Evolutionary conservation across 2,888 invertebrate species (phyloP).

Genomic region (Cantharis rustica): DNA sequence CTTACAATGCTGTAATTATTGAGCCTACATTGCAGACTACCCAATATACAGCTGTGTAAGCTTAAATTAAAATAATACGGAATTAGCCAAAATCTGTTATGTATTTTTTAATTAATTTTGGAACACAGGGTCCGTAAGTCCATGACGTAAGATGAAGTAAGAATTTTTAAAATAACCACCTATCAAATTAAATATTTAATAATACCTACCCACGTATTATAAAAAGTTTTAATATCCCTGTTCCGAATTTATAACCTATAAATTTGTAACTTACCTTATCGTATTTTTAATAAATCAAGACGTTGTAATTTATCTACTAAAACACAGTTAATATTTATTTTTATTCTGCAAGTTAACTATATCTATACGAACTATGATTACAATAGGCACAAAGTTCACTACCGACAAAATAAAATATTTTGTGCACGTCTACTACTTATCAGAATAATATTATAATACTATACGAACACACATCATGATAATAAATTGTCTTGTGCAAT

Average conservation of each 20-base stretch:
- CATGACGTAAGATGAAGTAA: no score
- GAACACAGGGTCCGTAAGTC: background rate
- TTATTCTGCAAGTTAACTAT: background rate
- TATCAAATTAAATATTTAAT: background rate
- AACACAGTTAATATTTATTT: background rate
- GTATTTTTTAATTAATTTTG: background rate
- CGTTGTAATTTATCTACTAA: background rate
- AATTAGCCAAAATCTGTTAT: background rate
- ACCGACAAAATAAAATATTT: background rate
- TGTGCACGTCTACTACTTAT: background rate
- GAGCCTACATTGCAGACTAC: background rate
- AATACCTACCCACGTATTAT: no score
- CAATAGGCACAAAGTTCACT: background rate
- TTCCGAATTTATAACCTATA: background rate
- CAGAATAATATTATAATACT: background rate
- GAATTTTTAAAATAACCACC: no score
- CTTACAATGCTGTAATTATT: background rate
- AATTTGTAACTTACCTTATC: background rate
- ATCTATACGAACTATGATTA: background rate
- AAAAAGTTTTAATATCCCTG: no score
- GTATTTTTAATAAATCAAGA: background rate
- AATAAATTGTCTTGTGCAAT: background rate
- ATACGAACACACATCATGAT: background rate
- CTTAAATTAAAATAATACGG: background rate
- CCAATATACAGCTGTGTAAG: background rate